Base-by-base conservation (phyloP, 2,888 invertebrate species). In the Andrena marginata region DNA sequence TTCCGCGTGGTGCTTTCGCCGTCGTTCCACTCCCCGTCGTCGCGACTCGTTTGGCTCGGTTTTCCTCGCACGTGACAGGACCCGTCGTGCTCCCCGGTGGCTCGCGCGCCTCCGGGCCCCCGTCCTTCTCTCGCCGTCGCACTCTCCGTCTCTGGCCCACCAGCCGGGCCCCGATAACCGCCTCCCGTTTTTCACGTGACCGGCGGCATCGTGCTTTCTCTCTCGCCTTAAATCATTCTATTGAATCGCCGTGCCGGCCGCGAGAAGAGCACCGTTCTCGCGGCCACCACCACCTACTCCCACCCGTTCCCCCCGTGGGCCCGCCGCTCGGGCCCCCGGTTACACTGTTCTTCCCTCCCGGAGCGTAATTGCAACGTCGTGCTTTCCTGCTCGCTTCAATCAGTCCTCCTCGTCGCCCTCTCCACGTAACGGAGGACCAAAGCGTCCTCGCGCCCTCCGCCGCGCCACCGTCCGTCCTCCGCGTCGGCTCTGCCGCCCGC, bases 1-100 rank as follows among this genome's bases (percentile, higher is more conserved):
- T 81, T 84, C 80, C 77, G 77, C 60, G 71, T 81, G 71, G 73
- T 74, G 83, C 74, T 83, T 83, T 83, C 80, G 77, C 81, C 63
- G 71, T 77, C 65, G 77, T 67, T 67, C 78, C 78, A 63, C 49
- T 72, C 62, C 42, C 63, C 49, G 16, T 64, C 48, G 35, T 62
- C 51, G 49, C 29, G 31, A 42, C 71, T 20, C 29, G 74, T 74
- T 54, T 59, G n/a, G 59, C 48, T 65, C 8, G 20, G 20, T 70
- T 31, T 70, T 71, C 48, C n/a, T 68, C 16, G 48, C 62, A 54
- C 62, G 60, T 59, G 70, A 74, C 69, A 31, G 23, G 56, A 8
- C 42, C 35, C 59, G 10, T 59, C 10, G 42, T 5, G 64, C 51
- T 69, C 54, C 54, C 29, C 51, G 35, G 7, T 29, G 1, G 23